Evolutionary conservation across 1,140 invertebrate species (phyloP).

Genomic region (Drosophila punjabiensis): DNA sequence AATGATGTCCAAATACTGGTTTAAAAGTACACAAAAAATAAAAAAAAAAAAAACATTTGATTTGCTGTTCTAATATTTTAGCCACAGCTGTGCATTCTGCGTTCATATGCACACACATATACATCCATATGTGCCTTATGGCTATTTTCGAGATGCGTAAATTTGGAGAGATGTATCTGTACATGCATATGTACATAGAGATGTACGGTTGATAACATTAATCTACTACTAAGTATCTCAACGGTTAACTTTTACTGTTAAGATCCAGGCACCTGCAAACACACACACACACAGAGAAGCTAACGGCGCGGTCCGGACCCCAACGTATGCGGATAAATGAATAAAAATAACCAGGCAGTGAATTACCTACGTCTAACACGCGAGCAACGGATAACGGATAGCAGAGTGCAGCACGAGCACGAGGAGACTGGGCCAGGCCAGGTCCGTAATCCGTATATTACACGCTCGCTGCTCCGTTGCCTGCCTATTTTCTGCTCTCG

Average conservation of each 20-base stretch:
- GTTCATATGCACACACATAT: constrained; percentile 22
- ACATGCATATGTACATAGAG: constrained; percentile 11
- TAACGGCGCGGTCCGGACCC: not conserved
- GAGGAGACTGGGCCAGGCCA: constrained; percentile 73
- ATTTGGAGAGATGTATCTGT: constrained; percentile 41
- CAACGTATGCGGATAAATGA: constrained; percentile 13
- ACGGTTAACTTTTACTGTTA: not conserved
- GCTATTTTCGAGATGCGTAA: constrained; percentile 64
- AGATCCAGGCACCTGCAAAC: constrained; percentile 16
- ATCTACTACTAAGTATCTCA: not conserved
- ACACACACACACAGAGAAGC: not conserved
- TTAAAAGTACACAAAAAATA: constrained; percentile 2
- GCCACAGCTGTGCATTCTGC: constrained; percentile 14
- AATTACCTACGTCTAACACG: constrained; percentile 72
- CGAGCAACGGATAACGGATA: constrained; percentile 73
- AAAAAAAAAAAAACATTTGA: not conserved
- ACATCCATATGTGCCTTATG: constrained; percentile 23
- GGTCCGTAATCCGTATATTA: constrained; percentile 61
- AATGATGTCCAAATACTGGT: not conserved
- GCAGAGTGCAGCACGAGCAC: constrained; percentile 79
- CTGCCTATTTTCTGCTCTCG: constrained; percentile 52
- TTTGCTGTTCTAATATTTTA: constrained; percentile 8
- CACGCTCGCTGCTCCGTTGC: constrained; percentile 44
- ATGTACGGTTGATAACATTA: constrained; percentile 8
- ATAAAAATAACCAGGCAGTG: constrained; percentile 41